These are phyloP conservation scores for Octomys mimax DNA, from an alignment of 2,797 vertebrate species.

Conservation along the genomic window DNA sequence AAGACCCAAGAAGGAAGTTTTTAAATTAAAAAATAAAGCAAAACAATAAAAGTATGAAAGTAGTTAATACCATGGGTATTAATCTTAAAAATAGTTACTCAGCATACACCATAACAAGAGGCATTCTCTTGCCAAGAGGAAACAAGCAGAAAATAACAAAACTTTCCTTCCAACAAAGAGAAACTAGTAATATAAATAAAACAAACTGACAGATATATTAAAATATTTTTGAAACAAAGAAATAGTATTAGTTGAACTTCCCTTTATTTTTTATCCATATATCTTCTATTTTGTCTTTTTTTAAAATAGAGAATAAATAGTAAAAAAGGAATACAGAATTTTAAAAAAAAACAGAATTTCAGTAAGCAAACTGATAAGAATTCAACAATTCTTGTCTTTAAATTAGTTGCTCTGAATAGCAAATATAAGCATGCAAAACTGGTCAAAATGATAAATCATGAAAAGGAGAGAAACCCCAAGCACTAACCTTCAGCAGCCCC, in stretches of 20 bases:
- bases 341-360: too few species aligned
- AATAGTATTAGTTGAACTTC: neutral
- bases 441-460: too few species aligned
- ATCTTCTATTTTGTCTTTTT: neutral
- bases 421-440: too few species aligned
- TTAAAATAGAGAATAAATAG: neutral
- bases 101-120: neutral
- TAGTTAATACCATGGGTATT: neutral
- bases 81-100: neutral
- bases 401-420: too few species aligned
- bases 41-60: neutral
- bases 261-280: neutral
- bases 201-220: neutral
- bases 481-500: too few species aligned
- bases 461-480: too few species aligned
- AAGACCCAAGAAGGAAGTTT: neutral
- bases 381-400: too few species aligned
- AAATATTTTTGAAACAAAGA: neutral
- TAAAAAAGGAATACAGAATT: too few species aligned
- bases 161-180: neutral
- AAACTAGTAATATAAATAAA: neutral
- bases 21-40: neutral
- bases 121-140: neutral
- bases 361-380: too few species aligned
- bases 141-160: neutral